Base-by-base conservation (phyloP, 2,888 invertebrate species). In the Amaurobius ferox region DNA sequence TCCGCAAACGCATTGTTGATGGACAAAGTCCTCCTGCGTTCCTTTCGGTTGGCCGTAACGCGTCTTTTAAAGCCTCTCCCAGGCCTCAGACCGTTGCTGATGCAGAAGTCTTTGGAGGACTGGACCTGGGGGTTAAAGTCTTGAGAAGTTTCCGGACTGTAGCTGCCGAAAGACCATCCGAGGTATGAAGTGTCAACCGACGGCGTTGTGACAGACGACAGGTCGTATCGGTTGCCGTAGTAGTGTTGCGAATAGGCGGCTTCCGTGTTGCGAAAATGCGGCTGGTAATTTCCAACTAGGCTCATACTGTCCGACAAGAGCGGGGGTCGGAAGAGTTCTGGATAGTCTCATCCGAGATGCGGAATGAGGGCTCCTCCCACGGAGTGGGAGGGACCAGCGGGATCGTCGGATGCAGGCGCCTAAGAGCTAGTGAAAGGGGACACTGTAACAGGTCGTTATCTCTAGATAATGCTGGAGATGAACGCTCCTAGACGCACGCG, bases 1-100 rank as follows among this genome's bases (percentile, higher is more conserved):
- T 97, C 96, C 0, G 97, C 95, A 91, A 98, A 98, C 0, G 98
- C 98, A 72, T 96, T 97, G 92, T 98, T 98, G 88, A 98, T 98
- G 89, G 96, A 97, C 91, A 96, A 96, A 0, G 98, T 98, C 73
- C 98, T 93, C 88, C 97, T 92, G 11, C 98, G 92, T 91, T 98
- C 98, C 91, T 98, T 98, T 92, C 97, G 97, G 91, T 98, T 98
- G 23, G 98, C 98, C 0, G 97, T 97, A 88, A 95, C 96, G 79
- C 97, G 92, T 78, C 96, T 93, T 90, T 96, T 97, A n/a, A 95
- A 94, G 0, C 94, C 93, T 55, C 93, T 91, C 72, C 90, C 68
- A 5, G 87, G 79, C n/a, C 74, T 73, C 40, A 77, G n/a, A 2
- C 30, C 35, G 23, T 28, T 66, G 13, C 66, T 48, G 16, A 35